These are phyloP conservation scores for Momotus momota DNA, from an alignment of 2,797 vertebrate genomes.

Conservation along the genomic window DNA sequence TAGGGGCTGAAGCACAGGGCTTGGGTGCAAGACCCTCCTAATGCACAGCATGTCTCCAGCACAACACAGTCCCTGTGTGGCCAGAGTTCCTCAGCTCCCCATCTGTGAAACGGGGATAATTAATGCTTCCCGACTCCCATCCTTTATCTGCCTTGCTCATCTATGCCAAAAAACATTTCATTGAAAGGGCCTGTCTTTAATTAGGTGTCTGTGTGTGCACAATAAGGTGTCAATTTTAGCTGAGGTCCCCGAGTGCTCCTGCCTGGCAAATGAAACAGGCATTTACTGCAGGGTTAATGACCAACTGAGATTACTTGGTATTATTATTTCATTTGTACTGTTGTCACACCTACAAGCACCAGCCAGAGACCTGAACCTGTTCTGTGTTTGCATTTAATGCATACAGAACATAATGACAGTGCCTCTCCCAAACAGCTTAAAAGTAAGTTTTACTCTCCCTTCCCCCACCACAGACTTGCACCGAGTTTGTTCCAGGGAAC, in stretches of 20 bases:
- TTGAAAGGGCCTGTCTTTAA: slow-evolving; percentile 44
- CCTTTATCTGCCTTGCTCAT: not conserved
- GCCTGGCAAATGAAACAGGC: slow-evolving; percentile 17
- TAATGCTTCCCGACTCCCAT: not conserved
- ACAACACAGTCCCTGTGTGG: not conserved
- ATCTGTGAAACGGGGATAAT: not conserved
- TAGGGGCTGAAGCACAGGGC: not conserved
- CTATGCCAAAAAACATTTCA: slow-evolving; percentile 34
- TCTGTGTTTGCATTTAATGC: slow-evolving; percentile 63
- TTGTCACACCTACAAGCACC: slow-evolving; percentile 55
- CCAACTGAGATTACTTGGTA: slow-evolving; percentile 53
- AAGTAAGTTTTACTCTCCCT: slow-evolving; percentile 41
- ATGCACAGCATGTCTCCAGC: not conserved
- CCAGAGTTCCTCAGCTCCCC: not conserved
- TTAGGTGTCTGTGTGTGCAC: slow-evolving; percentile 45
- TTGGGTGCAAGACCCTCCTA: not conserved
- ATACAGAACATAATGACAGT: slow-evolving; percentile 48
- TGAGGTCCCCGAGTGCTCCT: slow-evolving; percentile 11
- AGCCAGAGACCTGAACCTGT: slow-evolving; percentile 62
- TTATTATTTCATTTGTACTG: slow-evolving; percentile 68
- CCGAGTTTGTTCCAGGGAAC: not conserved
- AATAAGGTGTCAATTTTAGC: slow-evolving; percentile 60
- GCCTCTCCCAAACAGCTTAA: slow-evolving; percentile 61
- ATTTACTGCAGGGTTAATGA: slow-evolving; percentile 59
- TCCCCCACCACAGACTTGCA: not conserved